Base-by-base conservation (phyloP, 2,797 vertebrate species). In the Myripristis jacobus region DNA sequence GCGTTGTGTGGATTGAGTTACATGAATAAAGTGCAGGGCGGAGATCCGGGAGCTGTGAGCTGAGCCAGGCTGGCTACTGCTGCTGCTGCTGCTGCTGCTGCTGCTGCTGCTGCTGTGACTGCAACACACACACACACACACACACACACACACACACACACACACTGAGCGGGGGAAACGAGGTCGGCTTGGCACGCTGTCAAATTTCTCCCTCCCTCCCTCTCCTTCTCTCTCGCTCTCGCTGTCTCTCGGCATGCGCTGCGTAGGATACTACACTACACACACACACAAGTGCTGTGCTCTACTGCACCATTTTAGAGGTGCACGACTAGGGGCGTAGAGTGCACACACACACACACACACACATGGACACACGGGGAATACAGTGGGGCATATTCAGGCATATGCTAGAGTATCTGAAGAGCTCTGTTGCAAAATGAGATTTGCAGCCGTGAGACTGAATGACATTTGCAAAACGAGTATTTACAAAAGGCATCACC, bases 141-240 rank as follows among this genome's bases (percentile, higher is more conserved):
- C 76, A 50, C 60, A 16, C 75, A 31, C 66, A 59, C 75, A 52
- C 64, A 63, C 71, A 54, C 46, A 72, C 66, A 67, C 66, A 74
- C 61, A 19, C 53, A 60, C 48, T 4, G 21, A 80, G 73, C 53
- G 69, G 86, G 90, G 89, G 88, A 91, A 91, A 89, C 21, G 84
- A 91, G 91, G 92, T 91, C 82, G 84, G 29, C 84, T 87, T 92
- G 91, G 91, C 88, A 81, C 70, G 70, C 79, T 73, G 78, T 90
- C 91, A 91, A 83, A 90, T 82, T 85, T 88, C 68, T 88, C 24
- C 12, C 31, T 38, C 19, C 19, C 21, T 41, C 34, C n/a, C 36
- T 43, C 34, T 22, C 55, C 19, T 19, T 41, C 54, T 7, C 31
- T 34, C 57, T 25, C 24, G 21, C 79, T 81, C 62, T 44, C 34